These are phyloP conservation scores for Drosophila lacicola DNA, from an alignment of 2,888 invertebrate species.

Conservation along the genomic window DNA sequence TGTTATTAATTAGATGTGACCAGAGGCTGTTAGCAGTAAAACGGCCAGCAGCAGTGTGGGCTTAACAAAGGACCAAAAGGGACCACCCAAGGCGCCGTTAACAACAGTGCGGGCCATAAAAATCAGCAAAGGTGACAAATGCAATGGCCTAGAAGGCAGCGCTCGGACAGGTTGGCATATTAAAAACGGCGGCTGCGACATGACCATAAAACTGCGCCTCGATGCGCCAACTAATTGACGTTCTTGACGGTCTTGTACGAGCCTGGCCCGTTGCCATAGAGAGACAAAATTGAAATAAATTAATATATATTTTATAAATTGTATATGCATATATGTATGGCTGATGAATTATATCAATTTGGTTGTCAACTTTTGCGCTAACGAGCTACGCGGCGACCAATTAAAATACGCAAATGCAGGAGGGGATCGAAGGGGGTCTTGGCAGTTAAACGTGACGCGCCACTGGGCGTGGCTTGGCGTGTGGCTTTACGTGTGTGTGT, in stretches of 20 bases:
- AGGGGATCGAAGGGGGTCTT: slow-evolving; percentile 4
- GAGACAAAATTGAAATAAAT: slow-evolving; percentile 69
- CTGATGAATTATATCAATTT: slow-evolving; percentile 73
- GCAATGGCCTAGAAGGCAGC: slow-evolving; percentile 46
- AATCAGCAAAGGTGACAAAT: slow-evolving; percentile 73
- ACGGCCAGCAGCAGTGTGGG: slow-evolving; percentile 17
- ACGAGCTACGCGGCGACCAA: slow-evolving; percentile 67
- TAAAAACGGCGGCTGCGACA: slow-evolving; percentile 32
- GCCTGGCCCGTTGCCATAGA: neutral
- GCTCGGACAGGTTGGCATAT: slow-evolving; percentile 31
- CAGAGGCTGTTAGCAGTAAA: slow-evolving; percentile 35
- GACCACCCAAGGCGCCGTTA: slow-evolving; percentile 61
- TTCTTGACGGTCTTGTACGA: neutral
- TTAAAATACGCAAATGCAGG: slow-evolving; percentile 42
- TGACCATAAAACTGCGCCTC: slow-evolving; percentile 52
- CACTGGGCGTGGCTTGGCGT: slow-evolving; percentile 33
- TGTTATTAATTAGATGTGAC: slow-evolving; percentile 53
- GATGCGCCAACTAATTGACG: slow-evolving; percentile 61
- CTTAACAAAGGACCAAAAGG: slow-evolving; percentile 37
- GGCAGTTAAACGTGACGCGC: slow-evolving; percentile 20
- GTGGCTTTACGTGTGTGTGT: slow-evolving; percentile 38
- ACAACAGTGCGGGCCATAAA: slow-evolving; percentile 57
- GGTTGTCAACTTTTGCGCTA: slow-evolving; percentile 55
- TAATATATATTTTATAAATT: slow-evolving; percentile 35
- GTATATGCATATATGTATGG: slow-evolving; percentile 11